Evolutionary conservation across 2,797 vertebrate genomes (phyloP).

Genomic region (Mastacembelus armatus): DNA sequence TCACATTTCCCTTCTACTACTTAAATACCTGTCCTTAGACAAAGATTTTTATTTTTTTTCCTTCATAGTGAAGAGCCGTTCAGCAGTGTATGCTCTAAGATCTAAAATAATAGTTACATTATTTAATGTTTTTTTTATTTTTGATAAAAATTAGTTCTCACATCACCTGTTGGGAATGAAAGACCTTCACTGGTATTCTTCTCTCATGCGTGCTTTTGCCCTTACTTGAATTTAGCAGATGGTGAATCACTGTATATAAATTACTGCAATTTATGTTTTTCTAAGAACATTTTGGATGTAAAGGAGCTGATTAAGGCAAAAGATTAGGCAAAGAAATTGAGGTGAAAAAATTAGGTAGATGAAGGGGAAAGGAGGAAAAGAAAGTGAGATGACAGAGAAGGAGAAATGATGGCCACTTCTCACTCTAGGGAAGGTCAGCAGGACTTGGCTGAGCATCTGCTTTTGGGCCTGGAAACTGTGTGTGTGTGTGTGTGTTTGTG

Average conservation of each 20-base stretch:
- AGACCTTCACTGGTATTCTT: background rate
- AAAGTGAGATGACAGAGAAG: background rate
- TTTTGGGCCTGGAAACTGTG: slow-evolving; percentile 24
- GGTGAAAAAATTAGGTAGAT: background rate
- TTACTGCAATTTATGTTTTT: background rate
- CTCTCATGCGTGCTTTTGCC: background rate
- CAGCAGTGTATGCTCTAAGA: background rate
- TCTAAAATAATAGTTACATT: background rate
- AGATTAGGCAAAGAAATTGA: background rate
- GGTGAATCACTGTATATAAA: background rate
- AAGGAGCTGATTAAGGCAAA: background rate
- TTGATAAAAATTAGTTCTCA: slow-evolving; percentile 15
- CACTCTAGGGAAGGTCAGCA: slow-evolving; percentile 61
- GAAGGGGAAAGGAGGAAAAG: background rate
- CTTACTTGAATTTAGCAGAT: slow-evolving; percentile 5
- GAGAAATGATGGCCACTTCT: slow-evolving; percentile 16
- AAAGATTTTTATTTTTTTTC: background rate
- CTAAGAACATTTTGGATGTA: background rate
- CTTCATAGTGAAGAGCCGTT: too few relatives aligned
- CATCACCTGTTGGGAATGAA: slow-evolving; percentile 29
- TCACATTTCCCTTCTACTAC: slow-evolving; percentile 7
- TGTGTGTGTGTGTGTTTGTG: slow-evolving; percentile 30
- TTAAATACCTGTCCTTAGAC: slow-evolving; percentile 9
- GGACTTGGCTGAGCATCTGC: slow-evolving; percentile 20
- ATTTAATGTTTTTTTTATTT: slow-evolving; percentile 6